phyloP scores from a whole-genome alignment of 2,113 vertebrate genomes.

The Sinocyclocheilus anophthalmus region DNA sequence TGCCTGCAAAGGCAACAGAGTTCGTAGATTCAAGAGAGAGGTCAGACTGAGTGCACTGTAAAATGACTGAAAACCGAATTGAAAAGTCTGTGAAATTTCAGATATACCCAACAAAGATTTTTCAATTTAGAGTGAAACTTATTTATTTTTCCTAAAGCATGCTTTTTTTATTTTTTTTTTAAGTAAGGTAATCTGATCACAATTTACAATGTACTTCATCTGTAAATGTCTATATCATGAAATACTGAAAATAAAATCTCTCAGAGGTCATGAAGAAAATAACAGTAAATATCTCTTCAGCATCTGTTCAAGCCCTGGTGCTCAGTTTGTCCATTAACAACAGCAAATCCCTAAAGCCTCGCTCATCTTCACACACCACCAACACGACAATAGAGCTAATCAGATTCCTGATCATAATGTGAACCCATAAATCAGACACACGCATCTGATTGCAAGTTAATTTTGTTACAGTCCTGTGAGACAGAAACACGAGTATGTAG shows the following conservation, averaged over 20 bases:
- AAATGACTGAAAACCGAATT: no score
- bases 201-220: neutral
- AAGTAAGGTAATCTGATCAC: neutral
- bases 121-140: neutral
- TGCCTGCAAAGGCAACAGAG: no score
- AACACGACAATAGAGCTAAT: neutral
- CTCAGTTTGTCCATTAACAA: no score
- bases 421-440: neutral
- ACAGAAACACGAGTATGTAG: neutral
- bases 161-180: neutral
- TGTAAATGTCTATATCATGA: neutral
- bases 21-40: no score
- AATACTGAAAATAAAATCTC: neutral
- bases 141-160: neutral
- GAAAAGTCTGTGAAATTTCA: no score
- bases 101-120: neutral
- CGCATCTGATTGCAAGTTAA: neutral
- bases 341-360: neutral
- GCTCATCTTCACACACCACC: constrained; percentile 4
- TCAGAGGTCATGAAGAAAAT: neutral
- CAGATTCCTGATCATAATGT: no score
- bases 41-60: no score
- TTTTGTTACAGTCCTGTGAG: neutral
- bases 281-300: constrained; percentile 2
- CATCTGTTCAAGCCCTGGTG: neutral